Evolutionary conservation across 2,113 vertebrate genomes (phyloP).

Genomic region (Empidonax alnorum): DNA sequence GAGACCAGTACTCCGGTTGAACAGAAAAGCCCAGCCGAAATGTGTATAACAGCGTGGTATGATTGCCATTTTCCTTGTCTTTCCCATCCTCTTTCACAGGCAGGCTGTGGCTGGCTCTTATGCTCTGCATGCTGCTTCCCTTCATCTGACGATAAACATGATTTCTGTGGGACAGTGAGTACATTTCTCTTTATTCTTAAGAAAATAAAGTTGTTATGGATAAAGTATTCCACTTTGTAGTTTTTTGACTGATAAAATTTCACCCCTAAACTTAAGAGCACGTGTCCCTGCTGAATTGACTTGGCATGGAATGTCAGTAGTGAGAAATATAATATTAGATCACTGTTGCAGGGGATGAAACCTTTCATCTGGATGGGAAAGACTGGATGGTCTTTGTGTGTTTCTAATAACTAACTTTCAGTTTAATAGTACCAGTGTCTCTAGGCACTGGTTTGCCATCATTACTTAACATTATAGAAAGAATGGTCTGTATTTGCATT

Average conservation of each 20-base stretch:
- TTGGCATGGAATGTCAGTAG: neutral
- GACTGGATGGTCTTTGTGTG: neutral
- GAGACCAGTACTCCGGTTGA: neutral
- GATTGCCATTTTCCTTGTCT: neutral
- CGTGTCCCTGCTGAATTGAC: fast-evolving
- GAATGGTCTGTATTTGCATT: neutral
- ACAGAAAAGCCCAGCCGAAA: fast-evolving
- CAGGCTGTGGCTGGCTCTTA: neutral
- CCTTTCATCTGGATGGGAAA: neutral
- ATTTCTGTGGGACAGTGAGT: neutral
- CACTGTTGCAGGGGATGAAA: neutral
- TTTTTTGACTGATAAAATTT: neutral
- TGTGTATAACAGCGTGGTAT: fast-evolving
- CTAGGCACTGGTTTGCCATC: neutral
- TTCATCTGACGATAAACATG: neutral
- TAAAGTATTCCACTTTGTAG: neutral
- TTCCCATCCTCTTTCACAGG: neutral
- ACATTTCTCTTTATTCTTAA: neutral
- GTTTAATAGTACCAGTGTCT: neutral
- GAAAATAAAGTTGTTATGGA: neutral
- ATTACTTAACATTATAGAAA: neutral
- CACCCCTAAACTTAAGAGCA: neutral
- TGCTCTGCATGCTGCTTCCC: neutral
- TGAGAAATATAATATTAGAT: neutral
- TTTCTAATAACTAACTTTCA: neutral